A percentile compares a stretch with the other conserved stretches of the same genome.
These are phyloP conservation scores for Prionace glauca DNA, from an alignment of 2,797 vertebrate species.

Conservation along the genomic window DNA sequence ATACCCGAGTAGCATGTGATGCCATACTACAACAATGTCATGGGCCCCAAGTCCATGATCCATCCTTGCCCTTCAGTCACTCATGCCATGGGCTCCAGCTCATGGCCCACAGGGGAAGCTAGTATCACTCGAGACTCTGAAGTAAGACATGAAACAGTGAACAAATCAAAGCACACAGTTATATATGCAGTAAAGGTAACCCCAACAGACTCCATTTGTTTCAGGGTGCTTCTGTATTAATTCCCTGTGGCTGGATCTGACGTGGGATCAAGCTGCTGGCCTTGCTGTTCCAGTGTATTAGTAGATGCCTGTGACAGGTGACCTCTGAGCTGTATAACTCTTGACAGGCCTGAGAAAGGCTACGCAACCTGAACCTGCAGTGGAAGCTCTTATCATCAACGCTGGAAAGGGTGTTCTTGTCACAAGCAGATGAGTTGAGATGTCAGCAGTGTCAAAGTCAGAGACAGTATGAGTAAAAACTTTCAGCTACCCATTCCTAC, in stretches of 20 bases:
- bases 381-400: background rate
- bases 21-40: background rate
- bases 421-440: background rate
- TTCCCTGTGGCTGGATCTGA: background rate
- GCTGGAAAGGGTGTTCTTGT: background rate
- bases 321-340: background rate
- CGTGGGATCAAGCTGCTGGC: no score
- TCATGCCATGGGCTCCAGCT: background rate
- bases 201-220: background rate
- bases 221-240: background rate
- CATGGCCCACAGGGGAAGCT: background rate
- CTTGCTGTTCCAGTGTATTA: background rate
- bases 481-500: background rate
- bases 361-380: background rate
- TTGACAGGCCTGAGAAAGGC: background rate
- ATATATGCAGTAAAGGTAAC: background rate
- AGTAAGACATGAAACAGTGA: background rate
- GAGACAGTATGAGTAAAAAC: background rate
- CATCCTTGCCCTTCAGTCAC: background rate
- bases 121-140: background rate
- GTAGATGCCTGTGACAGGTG: background rate
- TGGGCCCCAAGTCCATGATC: background rate
- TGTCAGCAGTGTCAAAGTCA: background rate
- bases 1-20: background rate
- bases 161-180: background rate